These are phyloP conservation scores for Oryzias javanicus DNA, from an alignment of 2,113 vertebrate genomes.

Conservation along the genomic window DNA sequence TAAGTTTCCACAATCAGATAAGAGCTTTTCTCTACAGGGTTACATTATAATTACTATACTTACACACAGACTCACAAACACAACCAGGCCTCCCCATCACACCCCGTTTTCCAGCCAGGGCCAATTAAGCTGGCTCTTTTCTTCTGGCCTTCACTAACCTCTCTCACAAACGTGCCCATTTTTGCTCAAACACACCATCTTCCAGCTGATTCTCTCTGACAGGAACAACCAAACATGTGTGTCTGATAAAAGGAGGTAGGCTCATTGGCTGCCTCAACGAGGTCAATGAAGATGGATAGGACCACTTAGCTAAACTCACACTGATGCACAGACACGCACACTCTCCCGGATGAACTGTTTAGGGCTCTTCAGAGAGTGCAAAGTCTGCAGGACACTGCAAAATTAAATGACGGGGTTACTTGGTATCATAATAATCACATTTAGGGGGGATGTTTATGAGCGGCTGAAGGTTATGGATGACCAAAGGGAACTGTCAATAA, in stretches of 20 bases:
- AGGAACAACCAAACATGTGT: slow-evolving; percentile 52
- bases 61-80: slow-evolving; percentile 2
- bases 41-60: slow-evolving; percentile 7
- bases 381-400: slow-evolving; percentile 19
- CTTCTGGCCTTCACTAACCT: slow-evolving; percentile 31
- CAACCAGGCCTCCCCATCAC: not conserved
- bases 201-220: slow-evolving; percentile 15
- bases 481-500: too few species aligned
- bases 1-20: too few species aligned
- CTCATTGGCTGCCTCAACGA: slow-evolving; percentile 20
- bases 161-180: not conserved
- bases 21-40: too few species aligned
- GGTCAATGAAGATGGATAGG: slow-evolving; percentile 59
- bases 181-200: not conserved
- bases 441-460: not conserved
- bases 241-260: slow-evolving; percentile 44
- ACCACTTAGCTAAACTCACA: slow-evolving; percentile 45
- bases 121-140: slow-evolving; percentile 48
- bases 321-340: slow-evolving; percentile 3
- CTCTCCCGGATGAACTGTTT: slow-evolving; percentile 29
- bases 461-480: slow-evolving; percentile 1
- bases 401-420: slow-evolving; percentile 4
- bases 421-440: slow-evolving; percentile 3
- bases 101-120: not conserved
- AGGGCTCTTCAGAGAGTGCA: slow-evolving; percentile 23